Conservation (phyloP, 2,113 vertebrate species). For the Indri indri region DNA sequence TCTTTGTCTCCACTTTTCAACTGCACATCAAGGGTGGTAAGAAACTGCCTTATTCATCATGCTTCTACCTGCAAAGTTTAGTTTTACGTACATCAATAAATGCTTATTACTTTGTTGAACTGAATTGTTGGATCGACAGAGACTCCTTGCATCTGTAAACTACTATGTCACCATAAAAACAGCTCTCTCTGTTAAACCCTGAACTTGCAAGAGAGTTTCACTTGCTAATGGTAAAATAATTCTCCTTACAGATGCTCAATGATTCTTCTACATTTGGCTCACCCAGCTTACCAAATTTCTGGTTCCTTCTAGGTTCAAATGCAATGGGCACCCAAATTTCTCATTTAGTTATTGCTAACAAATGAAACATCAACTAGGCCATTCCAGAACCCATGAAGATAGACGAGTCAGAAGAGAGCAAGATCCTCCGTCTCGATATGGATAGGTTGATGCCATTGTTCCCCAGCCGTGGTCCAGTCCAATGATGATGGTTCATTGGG, state of each 20-base stretch:
- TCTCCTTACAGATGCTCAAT: neutral
- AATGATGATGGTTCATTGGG: rapidly evolving
- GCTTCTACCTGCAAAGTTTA: neutral
- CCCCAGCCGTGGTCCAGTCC: neutral
- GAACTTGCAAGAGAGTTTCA: neutral
- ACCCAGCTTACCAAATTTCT: neutral
- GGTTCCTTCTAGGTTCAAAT: neutral
- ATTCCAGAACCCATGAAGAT: neutral
- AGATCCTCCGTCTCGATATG: rapidly evolving
- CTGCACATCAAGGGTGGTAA: neutral
- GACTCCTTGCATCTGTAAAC: neutral
- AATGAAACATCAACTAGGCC: neutral
- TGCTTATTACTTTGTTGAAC: neutral
- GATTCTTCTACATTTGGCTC: neutral
- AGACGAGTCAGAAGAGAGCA: neutral
- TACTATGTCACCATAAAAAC: neutral
- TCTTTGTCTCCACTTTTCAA: neutral
- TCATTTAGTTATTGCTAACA: neutral
- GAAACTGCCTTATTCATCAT: neutral
- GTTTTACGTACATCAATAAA: neutral
- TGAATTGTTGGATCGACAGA: neutral
- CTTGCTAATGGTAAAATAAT: neutral
- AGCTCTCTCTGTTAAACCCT: neutral
- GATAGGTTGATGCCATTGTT: neutral
- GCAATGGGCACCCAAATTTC: neutral